Base-by-base conservation (phyloP, 30 jellyfish, hydroid and myxozoan species). In the Hydractinia echinata region DNA sequence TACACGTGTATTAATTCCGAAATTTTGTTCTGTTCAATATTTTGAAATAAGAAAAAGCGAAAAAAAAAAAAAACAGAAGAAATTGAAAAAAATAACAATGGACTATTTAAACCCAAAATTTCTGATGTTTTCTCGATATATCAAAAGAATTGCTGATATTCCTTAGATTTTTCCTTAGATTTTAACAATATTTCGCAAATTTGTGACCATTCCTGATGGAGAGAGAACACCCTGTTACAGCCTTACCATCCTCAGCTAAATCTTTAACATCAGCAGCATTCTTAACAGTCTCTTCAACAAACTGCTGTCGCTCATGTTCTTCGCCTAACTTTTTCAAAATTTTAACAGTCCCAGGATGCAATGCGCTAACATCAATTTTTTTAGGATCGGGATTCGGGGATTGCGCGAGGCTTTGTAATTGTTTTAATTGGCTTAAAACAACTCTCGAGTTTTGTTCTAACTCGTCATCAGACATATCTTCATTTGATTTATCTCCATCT, bases 331-430 rank as follows among this genome's bases (percentile, higher is more conserved):
- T 92, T 79, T 92, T 92, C 55, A 92, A 80, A 51, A 92, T 88
- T 73, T 87, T 87, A 51, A 92, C 96, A 0, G 98, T 92, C 44
- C 96, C 98, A 4, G 98, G 98, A 76, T 92, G 98, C 73, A 92
- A 67, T 67, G 87, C 85, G 71, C 89, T 88, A 15, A 92, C 98
- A 66, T 92, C 96, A 11, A 92, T 92, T 80, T 83, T 84, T 50
- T 95, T 69, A 8, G 98, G 98, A 58, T 92, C 98, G 21, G 98
- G 98, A 73, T 92, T 83, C 1, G 89, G 64, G 11, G 98, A 92
- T 61, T 92, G 98, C 30, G 98, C 98, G n/a, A 92, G 85, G 30
- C 64, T 87, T 71, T 92, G 98, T 54, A 92, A 76, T 71, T 87
- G 96, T 54, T 92, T 87, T 66, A 92, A 81, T 70, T 92, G 98